Evolutionary conservation across 2,113 vertebrate genomes (phyloP), one percentile per base, ranked within the genome.

Genomic region (Bos indicus): DNA sequence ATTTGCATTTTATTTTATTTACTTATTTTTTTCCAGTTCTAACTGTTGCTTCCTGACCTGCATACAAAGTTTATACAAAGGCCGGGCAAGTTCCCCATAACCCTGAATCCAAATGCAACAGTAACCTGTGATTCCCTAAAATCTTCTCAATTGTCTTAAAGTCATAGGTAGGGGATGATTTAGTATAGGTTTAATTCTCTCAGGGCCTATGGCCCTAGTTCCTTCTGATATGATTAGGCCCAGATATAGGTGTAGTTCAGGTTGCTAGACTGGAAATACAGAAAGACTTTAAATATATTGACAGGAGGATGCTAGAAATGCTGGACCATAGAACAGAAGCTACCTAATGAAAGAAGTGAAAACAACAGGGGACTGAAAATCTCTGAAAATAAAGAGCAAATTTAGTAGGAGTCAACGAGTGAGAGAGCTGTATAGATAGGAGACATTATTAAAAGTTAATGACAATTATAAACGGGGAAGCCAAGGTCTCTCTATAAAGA

Each of bases 381-480:
- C 74, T 46, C 43, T 28, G 48, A 28, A 92, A 85, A 56, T 82
- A 15, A 86, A 74, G 57, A 96, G 56, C 40, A 85, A 57, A 74
- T 82, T 2, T 11, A 48, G 43, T 52, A 52, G 40, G 26, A 88
- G n/a, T 80, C 46, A 62, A 3, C 54, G 30, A 82, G 17, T 23
- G 15, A 33, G 64, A 85, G 33, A 91, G 30, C 67, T 93, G 87
- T 25, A 62, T 74, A 19, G 16, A 54, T 46, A 51, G 21, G 60
- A 84, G 14, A 94, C 51, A 62, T 51, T 85, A 52, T 91, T 95
- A 92, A 96, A 94, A 90, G 8, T 36, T 88, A 95, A 62, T 84
- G 43, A 64, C 97, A 88, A 80, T 95, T 86, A 62, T 56, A 95
- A 94, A 95, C 40, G 23, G 87, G 25, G 7, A 59, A 90, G 36